Percentiles rank a stretch among this genome's conserved stretches.
phyloP scores from a whole-genome alignment of 2,113 vertebrate genomes.

The Athene noctua region DNA sequence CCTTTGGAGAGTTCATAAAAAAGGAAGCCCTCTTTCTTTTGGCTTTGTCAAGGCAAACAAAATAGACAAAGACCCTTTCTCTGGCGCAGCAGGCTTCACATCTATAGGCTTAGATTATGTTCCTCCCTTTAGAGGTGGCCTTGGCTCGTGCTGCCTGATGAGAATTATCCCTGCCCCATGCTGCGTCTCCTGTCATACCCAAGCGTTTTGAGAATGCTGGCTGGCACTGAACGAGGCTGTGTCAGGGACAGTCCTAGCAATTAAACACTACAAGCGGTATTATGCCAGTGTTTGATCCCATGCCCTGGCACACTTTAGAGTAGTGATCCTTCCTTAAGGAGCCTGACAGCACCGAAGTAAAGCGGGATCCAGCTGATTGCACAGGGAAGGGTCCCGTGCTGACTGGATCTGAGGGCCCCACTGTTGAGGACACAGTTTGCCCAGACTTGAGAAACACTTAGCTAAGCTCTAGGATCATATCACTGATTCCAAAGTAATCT shows the following conservation, averaged over 20 bases:
- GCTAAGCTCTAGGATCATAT: not conserved
- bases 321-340: not conserved
- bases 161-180: not conserved
- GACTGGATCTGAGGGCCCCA: not conserved
- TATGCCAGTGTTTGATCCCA: not conserved
- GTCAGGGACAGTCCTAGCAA: no score
- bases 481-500: no score
- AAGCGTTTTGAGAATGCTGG: not conserved
- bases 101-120: not conserved
- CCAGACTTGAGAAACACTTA: not conserved
- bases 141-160: not conserved
- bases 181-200: not conserved
- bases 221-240: not conserved
- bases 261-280: not conserved
- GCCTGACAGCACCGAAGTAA: not conserved
- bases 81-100: not conserved
- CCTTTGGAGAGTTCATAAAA: not conserved
- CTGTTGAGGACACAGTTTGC: not conserved
- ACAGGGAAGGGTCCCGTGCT: fast-evolving
- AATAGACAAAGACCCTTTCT: not conserved
- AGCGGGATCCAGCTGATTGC: not conserved
- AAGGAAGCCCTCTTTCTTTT: not conserved
- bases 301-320: not conserved
- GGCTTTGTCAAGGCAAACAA: not conserved
- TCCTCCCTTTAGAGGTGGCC: not conserved